A percentile compares a stretch with the other conserved stretches of the same genome.
Evolutionary conservation across 2,888 invertebrate species (phyloP).

Genomic region (Caprella mutica): DNA sequence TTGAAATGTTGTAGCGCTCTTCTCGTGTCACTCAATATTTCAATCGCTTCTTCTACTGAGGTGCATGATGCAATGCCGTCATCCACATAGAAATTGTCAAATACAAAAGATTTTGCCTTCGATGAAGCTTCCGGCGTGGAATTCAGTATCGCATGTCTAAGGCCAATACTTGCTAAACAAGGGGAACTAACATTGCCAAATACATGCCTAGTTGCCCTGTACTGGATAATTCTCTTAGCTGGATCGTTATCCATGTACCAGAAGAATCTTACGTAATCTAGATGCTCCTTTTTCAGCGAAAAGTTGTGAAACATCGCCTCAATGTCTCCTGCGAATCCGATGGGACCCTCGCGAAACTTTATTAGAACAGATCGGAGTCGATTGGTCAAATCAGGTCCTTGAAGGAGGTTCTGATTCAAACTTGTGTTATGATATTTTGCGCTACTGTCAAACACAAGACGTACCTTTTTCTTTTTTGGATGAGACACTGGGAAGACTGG

Average conservation of each 20-base stretch:
- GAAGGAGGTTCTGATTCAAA: background rate
- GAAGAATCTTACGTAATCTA: background rate
- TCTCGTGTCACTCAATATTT: too few relatives aligned
- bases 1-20: too few relatives aligned
- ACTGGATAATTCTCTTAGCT: background rate
- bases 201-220: background rate
- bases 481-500: background rate
- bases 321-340: background rate
- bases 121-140: too few relatives aligned
- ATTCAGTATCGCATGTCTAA: too few relatives aligned
- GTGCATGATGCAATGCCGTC: too few relatives aligned
- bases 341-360: background rate
- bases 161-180: too few relatives aligned
- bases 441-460: background rate
- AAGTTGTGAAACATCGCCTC: background rate
- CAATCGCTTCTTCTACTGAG: too few relatives aligned
- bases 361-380: background rate
- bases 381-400: conserved; percentile 4
- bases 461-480: conserved; percentile 1
- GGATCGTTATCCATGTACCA: background rate
- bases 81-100: too few relatives aligned
- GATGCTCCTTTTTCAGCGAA: background rate
- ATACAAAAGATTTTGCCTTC: too few relatives aligned
- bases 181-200: background rate
- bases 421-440: background rate